Evolutionary conservation across 1,140 invertebrate species (phyloP).

Genomic region (Eriocheir sinensis): DNA sequence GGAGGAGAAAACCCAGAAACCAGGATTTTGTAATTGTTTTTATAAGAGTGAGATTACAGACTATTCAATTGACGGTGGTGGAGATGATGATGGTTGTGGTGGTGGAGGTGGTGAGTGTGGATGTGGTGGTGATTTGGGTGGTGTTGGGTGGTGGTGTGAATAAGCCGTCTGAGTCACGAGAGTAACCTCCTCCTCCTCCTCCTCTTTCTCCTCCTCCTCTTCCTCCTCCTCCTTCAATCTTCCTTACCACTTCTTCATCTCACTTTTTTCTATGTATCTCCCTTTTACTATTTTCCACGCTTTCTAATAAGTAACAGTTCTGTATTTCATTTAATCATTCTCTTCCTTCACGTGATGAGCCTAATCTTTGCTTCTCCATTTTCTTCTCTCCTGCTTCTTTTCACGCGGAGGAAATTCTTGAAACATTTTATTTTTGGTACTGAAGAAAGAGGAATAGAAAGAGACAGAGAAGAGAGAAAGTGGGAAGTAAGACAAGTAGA

Average conservation of each 20-base stretch:
- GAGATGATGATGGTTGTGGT: neutral
- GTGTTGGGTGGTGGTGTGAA: neutral
- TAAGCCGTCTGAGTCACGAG: neutral
- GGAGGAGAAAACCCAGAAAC: neutral
- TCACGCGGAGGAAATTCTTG: neutral
- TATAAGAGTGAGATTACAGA: slow-evolving; percentile 12
- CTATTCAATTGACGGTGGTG: neutral
- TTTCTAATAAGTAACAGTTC: too few relatives aligned
- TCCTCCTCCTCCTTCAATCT: neutral
- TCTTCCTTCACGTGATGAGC: neutral
- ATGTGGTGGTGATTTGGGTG: neutral
- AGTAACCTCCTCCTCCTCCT: neutral
- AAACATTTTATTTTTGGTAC: neutral
- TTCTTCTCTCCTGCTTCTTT: neutral
- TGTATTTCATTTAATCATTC: too few relatives aligned
- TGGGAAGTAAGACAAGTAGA: neutral
- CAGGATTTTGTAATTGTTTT: neutral
- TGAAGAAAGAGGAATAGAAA: neutral
- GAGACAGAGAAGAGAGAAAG: neutral
- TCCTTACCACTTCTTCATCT: neutral
- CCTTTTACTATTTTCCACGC: neutral
- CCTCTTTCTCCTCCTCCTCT: neutral
- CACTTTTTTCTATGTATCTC: slow-evolving; percentile 26
- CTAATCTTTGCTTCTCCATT: neutral
- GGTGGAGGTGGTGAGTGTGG: neutral